Conservation (phyloP, 2,888 invertebrate species). For the Limnephilus auricula region DNA sequence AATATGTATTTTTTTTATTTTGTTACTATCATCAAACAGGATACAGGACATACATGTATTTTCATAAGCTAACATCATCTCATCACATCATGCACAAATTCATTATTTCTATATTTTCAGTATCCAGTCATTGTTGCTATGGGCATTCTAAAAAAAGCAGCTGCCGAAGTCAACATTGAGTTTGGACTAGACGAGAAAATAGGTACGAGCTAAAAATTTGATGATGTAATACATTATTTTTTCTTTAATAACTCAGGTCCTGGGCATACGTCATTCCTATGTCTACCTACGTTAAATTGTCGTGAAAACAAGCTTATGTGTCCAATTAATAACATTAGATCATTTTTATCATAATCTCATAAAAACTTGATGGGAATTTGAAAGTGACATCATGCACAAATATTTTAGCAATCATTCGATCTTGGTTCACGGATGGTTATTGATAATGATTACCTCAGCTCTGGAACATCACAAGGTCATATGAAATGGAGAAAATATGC, state of each 20-base stretch:
- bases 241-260: background rate
- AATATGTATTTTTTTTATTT: background rate
- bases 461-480: background rate
- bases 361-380: background rate
- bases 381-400: background rate
- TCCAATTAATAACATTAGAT: background rate
- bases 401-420: background rate
- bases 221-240: background rate
- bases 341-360: background rate
- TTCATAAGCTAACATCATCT: background rate
- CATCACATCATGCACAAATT: background rate
- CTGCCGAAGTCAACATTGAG: slow-evolving; percentile 95
- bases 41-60: too few relatives aligned
- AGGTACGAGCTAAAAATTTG: slow-evolving; percentile 68
- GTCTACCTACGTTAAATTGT: too few relatives aligned
- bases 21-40: background rate
- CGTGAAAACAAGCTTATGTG: too few relatives aligned
- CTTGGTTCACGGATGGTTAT: background rate
- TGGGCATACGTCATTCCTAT: too few relatives aligned
- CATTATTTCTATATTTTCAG: background rate
- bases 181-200: slow-evolving; percentile 93
- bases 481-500: background rate
- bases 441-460: background rate
- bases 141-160: slow-evolving; percentile 98
- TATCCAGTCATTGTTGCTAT: slow-evolving; percentile 91